Percentiles rank a stretch among this genome's conserved stretches.
Conservation (phyloP, 2,113 vertebrate species). For the Erpornis zantholeuca region DNA sequence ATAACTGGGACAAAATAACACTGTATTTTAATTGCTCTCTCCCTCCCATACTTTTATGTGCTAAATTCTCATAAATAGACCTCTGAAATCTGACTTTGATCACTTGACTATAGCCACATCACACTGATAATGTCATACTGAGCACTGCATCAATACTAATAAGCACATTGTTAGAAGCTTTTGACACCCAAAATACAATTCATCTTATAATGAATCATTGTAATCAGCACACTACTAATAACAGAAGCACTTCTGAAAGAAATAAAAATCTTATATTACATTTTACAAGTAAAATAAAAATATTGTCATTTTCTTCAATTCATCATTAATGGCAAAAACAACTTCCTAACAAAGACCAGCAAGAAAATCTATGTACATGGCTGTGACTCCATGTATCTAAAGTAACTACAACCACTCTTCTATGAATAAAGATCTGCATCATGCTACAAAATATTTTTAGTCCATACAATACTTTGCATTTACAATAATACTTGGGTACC, state of each 20-base stretch:
- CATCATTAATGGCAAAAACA: neutral
- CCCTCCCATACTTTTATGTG: neutral
- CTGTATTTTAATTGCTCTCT: neutral
- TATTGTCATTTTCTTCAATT: neutral
- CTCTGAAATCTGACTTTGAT: neutral
- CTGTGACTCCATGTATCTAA: neutral
- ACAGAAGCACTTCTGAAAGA: neutral
- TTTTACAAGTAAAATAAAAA: neutral
- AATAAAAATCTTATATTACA: neutral
- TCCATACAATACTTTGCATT: neutral
- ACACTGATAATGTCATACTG: neutral
- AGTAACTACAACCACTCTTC: neutral
- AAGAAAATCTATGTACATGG: neutral
- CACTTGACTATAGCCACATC: neutral
- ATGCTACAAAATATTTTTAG: neutral
- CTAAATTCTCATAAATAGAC: neutral
- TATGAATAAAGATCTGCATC: neutral
- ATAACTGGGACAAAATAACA: neutral
- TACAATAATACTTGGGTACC: neutral
- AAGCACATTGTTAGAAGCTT: neutral
- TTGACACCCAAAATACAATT: neutral
- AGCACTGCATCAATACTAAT: neutral
- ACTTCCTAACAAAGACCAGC: neutral
- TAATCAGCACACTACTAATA: neutral
- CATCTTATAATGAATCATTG: neutral